Evolutionary conservation across 2,113 vertebrate species (phyloP).

Genomic region (Dicerorhinus sumatrensis): DNA sequence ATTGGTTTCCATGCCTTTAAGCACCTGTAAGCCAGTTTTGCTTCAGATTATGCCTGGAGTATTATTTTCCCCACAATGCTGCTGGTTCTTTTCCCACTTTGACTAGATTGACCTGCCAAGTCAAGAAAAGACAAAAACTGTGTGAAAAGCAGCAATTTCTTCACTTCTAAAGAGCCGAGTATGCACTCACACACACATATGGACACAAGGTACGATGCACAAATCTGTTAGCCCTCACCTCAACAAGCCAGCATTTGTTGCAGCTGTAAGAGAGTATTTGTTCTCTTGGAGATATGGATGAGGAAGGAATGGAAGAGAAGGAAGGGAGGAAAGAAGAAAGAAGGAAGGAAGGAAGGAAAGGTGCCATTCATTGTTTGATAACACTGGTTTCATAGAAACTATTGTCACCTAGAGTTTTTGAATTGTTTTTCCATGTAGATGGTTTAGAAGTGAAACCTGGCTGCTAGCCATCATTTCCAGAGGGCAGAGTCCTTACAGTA

Average conservation of each 20-base stretch:
- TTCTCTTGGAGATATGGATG: background rate
- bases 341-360: background rate
- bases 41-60: constrained; percentile 5
- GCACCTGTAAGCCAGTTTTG: constrained; percentile 42
- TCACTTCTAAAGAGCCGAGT: background rate
- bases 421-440: background rate
- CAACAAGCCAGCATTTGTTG: background rate
- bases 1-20: constrained; percentile 48
- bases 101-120: constrained; percentile 17
- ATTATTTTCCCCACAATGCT: constrained; percentile 19
- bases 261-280: background rate
- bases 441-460: background rate
- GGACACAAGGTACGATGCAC: background rate
- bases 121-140: constrained; percentile 32
- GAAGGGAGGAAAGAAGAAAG: too few species aligned
- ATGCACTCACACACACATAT: background rate
- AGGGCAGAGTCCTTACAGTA: background rate
- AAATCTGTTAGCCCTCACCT: background rate
- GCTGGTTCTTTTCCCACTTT: background rate
- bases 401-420: background rate
- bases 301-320: background rate
- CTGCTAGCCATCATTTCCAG: background rate
- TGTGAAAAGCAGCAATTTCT: background rate
- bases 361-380: background rate
- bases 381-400: background rate